Evolutionary conservation across 2,888 invertebrate species (phyloP).

Genomic region (Agonopterix subpropinquella): DNA sequence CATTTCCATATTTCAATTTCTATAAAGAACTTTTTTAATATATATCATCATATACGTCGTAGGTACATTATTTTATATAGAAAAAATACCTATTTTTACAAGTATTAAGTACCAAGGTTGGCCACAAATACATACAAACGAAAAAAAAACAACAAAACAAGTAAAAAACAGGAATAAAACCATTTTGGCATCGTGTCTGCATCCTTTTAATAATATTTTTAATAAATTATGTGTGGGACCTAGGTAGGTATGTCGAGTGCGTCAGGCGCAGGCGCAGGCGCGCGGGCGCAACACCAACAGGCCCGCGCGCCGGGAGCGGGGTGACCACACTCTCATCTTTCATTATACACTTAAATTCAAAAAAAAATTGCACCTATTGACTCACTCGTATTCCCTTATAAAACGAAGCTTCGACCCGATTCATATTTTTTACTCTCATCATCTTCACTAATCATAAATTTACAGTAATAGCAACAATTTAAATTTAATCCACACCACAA

Average conservation of each 20-base stretch:
- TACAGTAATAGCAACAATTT: slow-evolving; percentile 71
- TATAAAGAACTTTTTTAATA: slow-evolving; percentile 72
- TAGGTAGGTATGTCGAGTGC: slow-evolving; percentile 25
- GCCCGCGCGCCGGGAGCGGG: background rate
- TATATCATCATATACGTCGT: slow-evolving; percentile 69
- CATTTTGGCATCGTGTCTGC: slow-evolving; percentile 75
- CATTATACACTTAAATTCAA: slow-evolving; percentile 55
- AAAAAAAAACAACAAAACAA: slow-evolving; percentile 73
- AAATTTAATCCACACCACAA: slow-evolving; percentile 68
- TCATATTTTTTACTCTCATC: slow-evolving; percentile 63
- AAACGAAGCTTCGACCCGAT: slow-evolving; percentile 66
- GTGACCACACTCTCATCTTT: background rate
- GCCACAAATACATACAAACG: slow-evolving; percentile 74
- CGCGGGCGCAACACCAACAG: slow-evolving; percentile 9
- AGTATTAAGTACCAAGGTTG: slow-evolving; percentile 72
- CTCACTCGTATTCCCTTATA: slow-evolving; percentile 66
- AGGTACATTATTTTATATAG: slow-evolving; percentile 73
- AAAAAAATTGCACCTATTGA: slow-evolving; percentile 66
- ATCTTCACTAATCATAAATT: slow-evolving; percentile 61
- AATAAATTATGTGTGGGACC: slow-evolving; percentile 57
- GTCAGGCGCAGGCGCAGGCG: slow-evolving; percentile 14
- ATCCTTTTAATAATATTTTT: slow-evolving; percentile 58
- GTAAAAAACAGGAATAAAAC: slow-evolving; percentile 74
- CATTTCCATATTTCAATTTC: slow-evolving; percentile 65
- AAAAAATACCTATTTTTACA: slow-evolving; percentile 74